These are phyloP conservation scores for Mesitornis unicolor DNA, from an alignment of 2,113 vertebrate species.

Conservation along the genomic window DNA sequence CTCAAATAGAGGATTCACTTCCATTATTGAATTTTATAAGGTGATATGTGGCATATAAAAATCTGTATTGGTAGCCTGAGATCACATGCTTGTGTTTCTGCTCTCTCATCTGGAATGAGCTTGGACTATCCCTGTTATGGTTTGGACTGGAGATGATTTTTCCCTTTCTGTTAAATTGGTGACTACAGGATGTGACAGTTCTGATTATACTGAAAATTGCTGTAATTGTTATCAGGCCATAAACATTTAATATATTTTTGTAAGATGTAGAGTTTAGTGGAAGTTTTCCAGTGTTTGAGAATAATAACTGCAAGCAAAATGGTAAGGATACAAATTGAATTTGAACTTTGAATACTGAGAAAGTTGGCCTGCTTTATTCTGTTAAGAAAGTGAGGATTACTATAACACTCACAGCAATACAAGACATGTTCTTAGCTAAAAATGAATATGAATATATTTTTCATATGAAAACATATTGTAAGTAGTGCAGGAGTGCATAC, in stretches of 20 bases:
- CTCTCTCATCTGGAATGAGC: conserved; percentile 14
- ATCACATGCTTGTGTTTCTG: conserved; percentile 33
- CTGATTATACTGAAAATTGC: conserved; percentile 50
- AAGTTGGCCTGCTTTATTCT: conserved; percentile 30
- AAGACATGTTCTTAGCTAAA: not conserved
- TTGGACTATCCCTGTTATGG: conserved; percentile 34
- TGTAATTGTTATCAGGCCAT: conserved; percentile 61
- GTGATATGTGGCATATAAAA: conserved; percentile 44
- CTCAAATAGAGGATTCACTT: conserved; percentile 30
- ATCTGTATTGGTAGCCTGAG: conserved; percentile 7
- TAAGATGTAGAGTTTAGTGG: conserved; percentile 6
- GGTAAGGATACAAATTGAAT: conserved; percentile 31
- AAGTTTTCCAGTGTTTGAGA: conserved; percentile 43
- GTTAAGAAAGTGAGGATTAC: conserved; percentile 31
- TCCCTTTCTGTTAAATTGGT: conserved; percentile 45
- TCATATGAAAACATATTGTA: conserved; percentile 5
- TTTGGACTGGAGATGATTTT: conserved; percentile 38
- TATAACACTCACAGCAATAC: not conserved
- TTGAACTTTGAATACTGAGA: conserved; percentile 1
- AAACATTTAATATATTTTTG: conserved; percentile 50
- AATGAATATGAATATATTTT: conserved; percentile 45
- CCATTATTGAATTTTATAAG: conserved; percentile 49
- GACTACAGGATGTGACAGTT: conserved; percentile 59
- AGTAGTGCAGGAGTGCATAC: conserved; percentile 30
- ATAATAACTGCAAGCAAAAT: conserved; percentile 44